Evolutionary conservation across 2,113 vertebrate genomes (phyloP).

Genomic region (Antechinus flavipes): DNA sequence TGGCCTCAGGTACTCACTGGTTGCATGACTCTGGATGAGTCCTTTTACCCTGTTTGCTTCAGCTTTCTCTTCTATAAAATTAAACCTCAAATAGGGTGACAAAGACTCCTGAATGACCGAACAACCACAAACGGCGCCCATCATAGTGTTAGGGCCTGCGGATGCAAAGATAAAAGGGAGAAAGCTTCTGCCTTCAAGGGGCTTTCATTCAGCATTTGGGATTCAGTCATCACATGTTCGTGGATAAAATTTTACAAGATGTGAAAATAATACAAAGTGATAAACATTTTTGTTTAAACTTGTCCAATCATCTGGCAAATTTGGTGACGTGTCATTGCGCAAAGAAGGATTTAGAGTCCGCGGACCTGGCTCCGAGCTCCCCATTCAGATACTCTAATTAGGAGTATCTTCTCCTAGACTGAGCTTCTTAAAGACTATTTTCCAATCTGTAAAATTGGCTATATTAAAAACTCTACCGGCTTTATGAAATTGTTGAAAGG

Average conservation of each 20-base stretch:
- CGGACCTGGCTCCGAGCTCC: not conserved
- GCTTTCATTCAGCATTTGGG: not conserved
- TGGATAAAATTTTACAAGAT: not conserved
- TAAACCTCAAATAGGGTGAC: not conserved
- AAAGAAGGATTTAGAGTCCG: not conserved
- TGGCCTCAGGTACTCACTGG: not conserved
- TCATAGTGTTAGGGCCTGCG: not conserved
- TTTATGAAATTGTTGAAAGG: constrained; percentile 57
- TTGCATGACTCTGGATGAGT: not conserved
- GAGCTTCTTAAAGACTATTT: constrained; percentile 57
- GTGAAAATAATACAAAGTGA: not conserved
- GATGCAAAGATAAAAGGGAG: not conserved
- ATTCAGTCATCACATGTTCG: not conserved
- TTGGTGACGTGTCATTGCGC: not conserved
- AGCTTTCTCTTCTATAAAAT: not conserved
- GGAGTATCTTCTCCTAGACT: not conserved
- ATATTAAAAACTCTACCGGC: constrained; percentile 61
- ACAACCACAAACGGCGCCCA: no score
- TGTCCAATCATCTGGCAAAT: not conserved
- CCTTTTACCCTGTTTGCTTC: not conserved
- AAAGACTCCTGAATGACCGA: not conserved
- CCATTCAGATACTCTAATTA: not conserved
- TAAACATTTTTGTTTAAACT: not conserved
- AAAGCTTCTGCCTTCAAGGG: not conserved
- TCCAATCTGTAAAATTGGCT: constrained; percentile 75